Evolutionary conservation across 1,140 invertebrate species (phyloP), one percentile per base, ranked within the genome.

Genomic region (Eufriesea mexicana): DNA sequence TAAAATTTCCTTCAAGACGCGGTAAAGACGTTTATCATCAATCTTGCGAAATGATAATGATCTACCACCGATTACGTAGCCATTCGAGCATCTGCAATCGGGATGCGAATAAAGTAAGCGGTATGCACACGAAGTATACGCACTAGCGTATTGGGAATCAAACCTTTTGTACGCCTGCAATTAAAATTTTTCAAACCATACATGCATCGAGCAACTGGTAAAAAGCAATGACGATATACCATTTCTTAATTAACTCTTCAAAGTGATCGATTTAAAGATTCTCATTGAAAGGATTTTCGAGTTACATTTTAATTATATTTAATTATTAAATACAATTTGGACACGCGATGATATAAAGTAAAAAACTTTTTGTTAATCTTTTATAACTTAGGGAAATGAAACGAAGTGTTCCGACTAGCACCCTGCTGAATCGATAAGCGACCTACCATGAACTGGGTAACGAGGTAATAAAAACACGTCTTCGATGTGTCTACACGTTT

Each of bases 41-140:
- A 55, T 70, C n/a, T 86, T 84, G 81, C 81, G 86, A 87, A 86
- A 87, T 84, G 67, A 84, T 87, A 84, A 87, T 76, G 71, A 87
- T 87, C 67, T 54, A 81, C 71, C 62, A 54, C 45, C 25, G 84
- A 87, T 87, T 87, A 86, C 80, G 75, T 84, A 86, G 66, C 67
- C 75, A 57, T 71, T 76, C 85, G 64, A 84, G 80, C 85, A 77
- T 86, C 81, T 84, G 81, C 28, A 59, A 77, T 64, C 75, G 66
- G 12, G 49, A 59, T 18, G 16, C 57, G 47, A 79, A 55, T 84
- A 76, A 87, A 86, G 35, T 35, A 35, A 54, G 47, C 49, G 9
- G 45, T 28, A 64, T 49, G 64, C 68, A 49, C 18, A 57, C n/a
- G 57, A 64, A 55, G 62, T 23, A 20, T 61, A 61, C 49, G 64